These are phyloP conservation scores for Sipha maydis DNA, from an alignment of 2,888 invertebrate genomes.

Conservation along the genomic window DNA sequence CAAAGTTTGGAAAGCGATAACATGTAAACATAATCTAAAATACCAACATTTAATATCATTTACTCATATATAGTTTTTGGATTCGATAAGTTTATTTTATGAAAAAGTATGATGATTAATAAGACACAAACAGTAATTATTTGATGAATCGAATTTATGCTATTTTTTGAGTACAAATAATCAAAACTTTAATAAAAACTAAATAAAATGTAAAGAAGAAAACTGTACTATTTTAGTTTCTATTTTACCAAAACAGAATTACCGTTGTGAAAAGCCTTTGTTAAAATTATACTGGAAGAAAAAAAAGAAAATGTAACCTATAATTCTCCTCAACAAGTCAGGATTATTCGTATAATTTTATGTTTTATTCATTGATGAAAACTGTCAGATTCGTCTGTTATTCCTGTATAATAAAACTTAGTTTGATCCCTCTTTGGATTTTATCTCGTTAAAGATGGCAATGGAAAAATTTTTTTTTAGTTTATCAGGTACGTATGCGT, in stretches of 20 bases:
- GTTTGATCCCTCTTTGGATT: background rate
- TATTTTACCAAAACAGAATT: background rate
- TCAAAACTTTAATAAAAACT: too few relatives aligned
- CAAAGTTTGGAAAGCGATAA: too few relatives aligned
- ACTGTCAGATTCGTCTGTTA: background rate
- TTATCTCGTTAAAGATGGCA: background rate
- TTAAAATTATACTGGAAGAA: background rate
- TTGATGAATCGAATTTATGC: too few relatives aligned
- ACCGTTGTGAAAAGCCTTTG: background rate
- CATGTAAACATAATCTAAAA: too few relatives aligned
- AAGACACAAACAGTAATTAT: too few relatives aligned
- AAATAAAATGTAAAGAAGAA: too few relatives aligned
- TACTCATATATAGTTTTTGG: too few relatives aligned
- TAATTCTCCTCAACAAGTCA: slow-evolving; percentile 9
- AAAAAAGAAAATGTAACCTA: background rate
- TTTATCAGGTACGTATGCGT: background rate
- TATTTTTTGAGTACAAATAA: too few relatives aligned
- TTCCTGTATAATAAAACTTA: background rate
- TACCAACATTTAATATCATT: too few relatives aligned
- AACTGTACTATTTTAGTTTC: too few relatives aligned
- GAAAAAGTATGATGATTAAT: too few relatives aligned
- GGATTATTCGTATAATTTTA: slow-evolving; percentile 7
- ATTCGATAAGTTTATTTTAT: too few relatives aligned
- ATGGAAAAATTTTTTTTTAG: background rate
- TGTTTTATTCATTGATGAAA: slow-evolving; percentile 41